phyloP scores from a whole-genome alignment of 2,113 vertebrate genomes.

The Sinosuthora webbiana region DNA sequence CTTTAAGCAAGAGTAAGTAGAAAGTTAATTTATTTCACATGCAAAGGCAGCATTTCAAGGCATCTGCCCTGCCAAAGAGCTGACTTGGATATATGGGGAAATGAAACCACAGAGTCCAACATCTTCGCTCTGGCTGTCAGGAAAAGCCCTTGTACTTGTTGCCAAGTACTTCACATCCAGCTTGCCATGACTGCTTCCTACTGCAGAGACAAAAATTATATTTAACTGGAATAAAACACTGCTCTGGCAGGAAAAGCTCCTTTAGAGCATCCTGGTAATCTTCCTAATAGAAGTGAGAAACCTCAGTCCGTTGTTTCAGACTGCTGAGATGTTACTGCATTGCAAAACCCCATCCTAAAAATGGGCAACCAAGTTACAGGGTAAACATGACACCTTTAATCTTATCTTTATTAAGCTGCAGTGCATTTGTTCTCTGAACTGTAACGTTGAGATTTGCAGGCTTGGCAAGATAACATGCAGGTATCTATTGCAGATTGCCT shows the following conservation, averaged over 20 bases:
- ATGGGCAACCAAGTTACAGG: neutral
- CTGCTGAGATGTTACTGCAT: neutral
- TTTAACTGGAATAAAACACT: neutral
- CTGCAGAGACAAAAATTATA: neutral
- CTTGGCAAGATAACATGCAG: neutral
- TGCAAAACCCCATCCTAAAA: neutral
- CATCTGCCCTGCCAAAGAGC: neutral
- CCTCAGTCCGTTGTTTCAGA: neutral
- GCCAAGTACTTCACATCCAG: conserved; percentile 8
- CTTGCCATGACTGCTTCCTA: neutral
- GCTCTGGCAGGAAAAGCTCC: neutral
- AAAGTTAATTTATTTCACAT: neutral
- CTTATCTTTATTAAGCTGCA: neutral
- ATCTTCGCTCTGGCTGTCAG: neutral
- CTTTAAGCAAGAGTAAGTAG: neutral
- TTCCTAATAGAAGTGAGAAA: neutral
- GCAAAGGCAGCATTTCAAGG: conserved; percentile 33
- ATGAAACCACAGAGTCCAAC: neutral
- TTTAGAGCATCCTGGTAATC: neutral
- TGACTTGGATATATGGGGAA: neutral
- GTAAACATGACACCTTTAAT: neutral
- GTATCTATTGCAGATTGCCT: neutral
- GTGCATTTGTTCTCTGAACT: neutral
- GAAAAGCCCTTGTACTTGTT: neutral
- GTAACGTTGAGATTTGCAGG: neutral